Conservation (phyloP, 1,140 invertebrate genomes). For the Anoplolepis gracilipes region DNA sequence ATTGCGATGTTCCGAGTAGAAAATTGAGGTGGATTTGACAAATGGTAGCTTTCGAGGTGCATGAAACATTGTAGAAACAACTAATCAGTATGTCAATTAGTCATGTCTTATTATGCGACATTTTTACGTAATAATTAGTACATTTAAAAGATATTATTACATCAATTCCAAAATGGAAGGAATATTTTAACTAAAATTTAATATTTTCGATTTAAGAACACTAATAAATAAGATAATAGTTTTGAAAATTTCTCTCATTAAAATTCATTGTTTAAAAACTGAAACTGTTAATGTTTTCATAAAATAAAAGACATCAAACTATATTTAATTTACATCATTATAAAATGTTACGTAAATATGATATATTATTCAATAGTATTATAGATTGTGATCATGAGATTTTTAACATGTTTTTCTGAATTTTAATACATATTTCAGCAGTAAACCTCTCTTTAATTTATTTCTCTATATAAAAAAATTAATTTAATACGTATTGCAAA, state of each 20-base stretch:
- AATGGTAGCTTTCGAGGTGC: conserved; percentile 6
- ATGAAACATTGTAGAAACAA: conserved; percentile 41
- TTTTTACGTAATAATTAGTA: conserved; percentile 5
- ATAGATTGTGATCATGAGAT: not conserved
- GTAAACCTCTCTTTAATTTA: not conserved
- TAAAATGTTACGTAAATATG: not conserved
- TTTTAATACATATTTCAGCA: not conserved
- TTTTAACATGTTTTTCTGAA: not conserved
- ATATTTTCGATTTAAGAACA: not conserved
- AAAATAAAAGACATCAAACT: not conserved
- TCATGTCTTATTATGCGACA: not conserved
- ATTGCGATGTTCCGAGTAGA: conserved; percentile 5
- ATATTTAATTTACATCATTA: not conserved
- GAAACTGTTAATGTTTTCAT: not conserved
- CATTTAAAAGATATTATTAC: conserved; percentile 3
- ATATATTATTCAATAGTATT: not conserved
- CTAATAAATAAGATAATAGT: not conserved
- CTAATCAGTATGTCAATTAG: conserved; percentile 31
- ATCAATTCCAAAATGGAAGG: not conserved
- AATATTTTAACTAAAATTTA: not conserved
- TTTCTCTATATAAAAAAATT: not conserved
- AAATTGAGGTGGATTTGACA: conserved; percentile 45
- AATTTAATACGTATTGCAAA: too few species aligned
- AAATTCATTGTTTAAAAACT: conserved; percentile 3
- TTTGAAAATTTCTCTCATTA: not conserved